phyloP scores from a whole-genome alignment of 2,888 invertebrate species.

The Habroteleia sp. region DNA sequence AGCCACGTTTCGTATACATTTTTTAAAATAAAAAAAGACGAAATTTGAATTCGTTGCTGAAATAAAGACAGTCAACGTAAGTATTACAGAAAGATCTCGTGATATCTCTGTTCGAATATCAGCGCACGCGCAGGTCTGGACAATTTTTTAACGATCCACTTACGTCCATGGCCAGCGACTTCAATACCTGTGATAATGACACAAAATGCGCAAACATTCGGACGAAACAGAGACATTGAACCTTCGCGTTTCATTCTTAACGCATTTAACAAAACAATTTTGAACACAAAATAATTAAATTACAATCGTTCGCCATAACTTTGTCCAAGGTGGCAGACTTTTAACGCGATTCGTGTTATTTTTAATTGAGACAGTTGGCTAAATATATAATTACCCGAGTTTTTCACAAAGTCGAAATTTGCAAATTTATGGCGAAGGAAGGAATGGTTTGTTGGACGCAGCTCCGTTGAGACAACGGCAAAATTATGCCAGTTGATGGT shows the following conservation, averaged over 20 bases:
- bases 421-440: conserved; percentile 44
- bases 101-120: conserved; percentile 45
- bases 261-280: conserved; percentile 29
- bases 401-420: conserved; percentile 17
- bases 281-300: too few species aligned
- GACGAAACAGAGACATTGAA: conserved; percentile 25
- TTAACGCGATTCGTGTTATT: too few species aligned
- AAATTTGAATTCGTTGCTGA: too few species aligned
- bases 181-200: conserved; percentile 60
- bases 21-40: too few species aligned
- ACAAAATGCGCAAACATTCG: conserved; percentile 49
- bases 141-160: conserved; percentile 63
- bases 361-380: too few species aligned
- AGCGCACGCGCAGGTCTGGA: conserved; percentile 53
- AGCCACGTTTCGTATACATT: too few species aligned
- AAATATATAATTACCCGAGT: too few species aligned
- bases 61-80: conserved; percentile 16
- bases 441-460: conserved; percentile 48
- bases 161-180: conserved; percentile 55
- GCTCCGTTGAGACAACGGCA: conserved; percentile 48
- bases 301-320: too few species aligned
- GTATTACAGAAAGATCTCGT: conserved; percentile 42
- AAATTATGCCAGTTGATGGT: conserved; percentile 56
- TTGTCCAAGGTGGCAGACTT: too few species aligned
- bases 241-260: conserved; percentile 15